phyloP scores from a whole-genome alignment of 2,797 vertebrate genomes.

The Gouania willdenowi region DNA sequence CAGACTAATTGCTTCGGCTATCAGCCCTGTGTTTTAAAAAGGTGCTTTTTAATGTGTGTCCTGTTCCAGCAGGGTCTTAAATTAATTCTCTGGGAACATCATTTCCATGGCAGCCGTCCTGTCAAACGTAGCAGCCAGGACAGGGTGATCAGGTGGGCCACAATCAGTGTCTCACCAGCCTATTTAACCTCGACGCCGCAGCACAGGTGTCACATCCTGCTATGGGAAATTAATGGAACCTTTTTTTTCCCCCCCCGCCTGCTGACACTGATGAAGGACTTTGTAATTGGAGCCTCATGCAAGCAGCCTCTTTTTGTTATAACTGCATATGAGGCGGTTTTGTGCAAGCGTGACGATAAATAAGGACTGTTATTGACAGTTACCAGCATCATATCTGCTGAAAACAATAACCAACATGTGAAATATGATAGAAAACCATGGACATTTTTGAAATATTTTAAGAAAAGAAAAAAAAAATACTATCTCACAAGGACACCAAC shows the following conservation, averaged over 20 bases:
- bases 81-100: constrained; percentile 8
- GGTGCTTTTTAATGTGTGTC: background rate
- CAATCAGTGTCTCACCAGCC: constrained; percentile 26
- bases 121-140: constrained; percentile 4
- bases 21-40: constrained; percentile 7
- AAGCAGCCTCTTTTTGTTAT: background rate
- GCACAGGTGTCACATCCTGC: constrained; percentile 21
- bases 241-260: constrained; percentile 17
- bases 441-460: too few species aligned
- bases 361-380: too few species aligned
- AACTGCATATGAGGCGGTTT: too few species aligned
- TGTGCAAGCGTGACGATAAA: too few species aligned
- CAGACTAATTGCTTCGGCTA: constrained; percentile 13
- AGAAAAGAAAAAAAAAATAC: too few species aligned
- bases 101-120: constrained; percentile 3
- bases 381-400: too few species aligned
- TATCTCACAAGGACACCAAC: too few species aligned
- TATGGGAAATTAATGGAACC: constrained; percentile 34
- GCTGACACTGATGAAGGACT: constrained; percentile 14
- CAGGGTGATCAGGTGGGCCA: constrained; percentile 4
- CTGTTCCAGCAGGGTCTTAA: background rate
- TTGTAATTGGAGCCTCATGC: background rate
- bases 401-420: too few species aligned
- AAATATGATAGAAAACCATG: too few species aligned
- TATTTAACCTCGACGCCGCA: constrained; percentile 26